Evolutionary conservation across 2,888 invertebrate genomes (phyloP).

Genomic region (Pardosa pseudoannulata): DNA sequence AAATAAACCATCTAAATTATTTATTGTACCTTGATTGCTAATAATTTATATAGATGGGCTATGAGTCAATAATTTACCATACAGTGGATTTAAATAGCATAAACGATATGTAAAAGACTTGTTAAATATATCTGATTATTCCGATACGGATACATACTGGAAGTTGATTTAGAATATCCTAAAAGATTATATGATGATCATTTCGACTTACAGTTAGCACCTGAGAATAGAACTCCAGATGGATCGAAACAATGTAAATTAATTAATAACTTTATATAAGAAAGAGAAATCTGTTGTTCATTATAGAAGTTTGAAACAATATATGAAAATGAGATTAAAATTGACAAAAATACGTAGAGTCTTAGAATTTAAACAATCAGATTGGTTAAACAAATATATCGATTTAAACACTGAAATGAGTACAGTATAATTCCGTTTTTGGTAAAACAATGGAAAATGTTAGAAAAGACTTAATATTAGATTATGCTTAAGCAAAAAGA

Average conservation of each 20-base stretch:
- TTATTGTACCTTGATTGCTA: constrained; percentile 67
- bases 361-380: constrained; percentile 55
- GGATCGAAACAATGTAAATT: constrained; percentile 38
- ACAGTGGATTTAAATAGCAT: constrained; percentile 47
- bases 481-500: constrained; percentile 38
- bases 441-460: too few species aligned
- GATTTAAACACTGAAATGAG: constrained; percentile 69
- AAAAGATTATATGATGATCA: constrained; percentile 15
- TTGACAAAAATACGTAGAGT: constrained; percentile 74
- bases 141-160: constrained; percentile 34
- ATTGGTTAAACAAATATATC: constrained; percentile 67
- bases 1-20: too few species aligned
- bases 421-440: too few species aligned
- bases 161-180: constrained; percentile 43
- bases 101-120: not conserved
- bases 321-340: constrained; percentile 73
- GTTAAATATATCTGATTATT: not conserved
- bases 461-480: constrained; percentile 75
- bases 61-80: constrained; percentile 57
- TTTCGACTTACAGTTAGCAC: constrained; percentile 64
- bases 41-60: constrained; percentile 73
- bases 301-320: constrained; percentile 73
- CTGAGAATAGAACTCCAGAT: constrained; percentile 42
- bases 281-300: constrained; percentile 74
- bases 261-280: constrained; percentile 57